Conservation (phyloP, 2,888 invertebrate species). For the Arge pagana region DNA sequence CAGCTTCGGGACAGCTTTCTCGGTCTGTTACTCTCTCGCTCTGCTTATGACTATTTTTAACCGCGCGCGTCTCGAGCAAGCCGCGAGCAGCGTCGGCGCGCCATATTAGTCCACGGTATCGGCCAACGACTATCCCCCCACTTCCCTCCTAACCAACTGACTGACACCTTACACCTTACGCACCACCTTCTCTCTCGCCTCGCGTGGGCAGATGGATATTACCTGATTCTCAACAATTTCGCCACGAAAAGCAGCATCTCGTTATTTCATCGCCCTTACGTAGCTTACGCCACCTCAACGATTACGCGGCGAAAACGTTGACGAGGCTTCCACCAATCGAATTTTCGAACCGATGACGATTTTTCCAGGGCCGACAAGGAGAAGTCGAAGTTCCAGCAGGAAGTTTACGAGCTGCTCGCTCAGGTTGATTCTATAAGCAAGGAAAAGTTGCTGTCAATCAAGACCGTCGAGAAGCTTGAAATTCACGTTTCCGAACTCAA, state of each 20-base stretch:
- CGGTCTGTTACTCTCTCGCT: conserved; percentile 40
- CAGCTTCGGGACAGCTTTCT: conserved; percentile 30
- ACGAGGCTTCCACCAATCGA: too few species aligned
- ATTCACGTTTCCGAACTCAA: conserved; percentile 89
- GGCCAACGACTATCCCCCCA: conserved; percentile 50
- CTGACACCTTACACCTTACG: conserved; percentile 56
- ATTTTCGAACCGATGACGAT: too few species aligned
- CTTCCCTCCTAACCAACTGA: conserved; percentile 50
- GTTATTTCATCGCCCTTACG: not conserved
- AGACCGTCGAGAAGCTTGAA: conserved; percentile 90
- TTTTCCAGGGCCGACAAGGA: conserved; percentile 94
- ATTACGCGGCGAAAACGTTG: not conserved
- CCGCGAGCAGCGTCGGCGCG: conserved; percentile 53
- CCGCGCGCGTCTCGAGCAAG: conserved; percentile 50
- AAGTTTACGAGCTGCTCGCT: conserved; percentile 95
- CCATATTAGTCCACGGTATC: conserved; percentile 58
- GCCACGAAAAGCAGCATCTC: conserved; percentile 4
- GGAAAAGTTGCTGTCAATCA: conserved; percentile 81
- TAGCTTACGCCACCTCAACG: not conserved
- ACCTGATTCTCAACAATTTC: conserved; percentile 11
- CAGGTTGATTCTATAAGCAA: conserved; percentile 94
- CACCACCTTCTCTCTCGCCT: conserved; percentile 25
- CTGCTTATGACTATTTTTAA: conserved; percentile 56
- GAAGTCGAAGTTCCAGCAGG: conserved; percentile 96
- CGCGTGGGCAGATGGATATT: conserved; percentile 38